Base-by-base conservation (phyloP, 2,797 vertebrate genomes). In the Salarias fasciatus region DNA sequence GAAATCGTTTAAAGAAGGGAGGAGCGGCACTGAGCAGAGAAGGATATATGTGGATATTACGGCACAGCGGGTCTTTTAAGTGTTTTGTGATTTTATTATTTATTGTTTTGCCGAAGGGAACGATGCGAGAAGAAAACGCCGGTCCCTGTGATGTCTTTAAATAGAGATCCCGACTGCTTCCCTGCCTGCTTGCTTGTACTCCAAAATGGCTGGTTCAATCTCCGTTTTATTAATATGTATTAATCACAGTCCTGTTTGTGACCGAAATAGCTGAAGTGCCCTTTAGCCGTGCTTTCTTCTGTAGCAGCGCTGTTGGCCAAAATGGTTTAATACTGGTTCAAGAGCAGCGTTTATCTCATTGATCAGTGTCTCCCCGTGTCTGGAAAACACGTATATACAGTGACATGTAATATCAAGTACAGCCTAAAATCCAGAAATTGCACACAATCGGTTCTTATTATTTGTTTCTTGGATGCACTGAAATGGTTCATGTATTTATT, bases 1-100 rank as follows among this genome's bases (percentile, higher is more conserved):
- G 76, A 90, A 79, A 88, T 84, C 71, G 84, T 88, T 88, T 72
- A 72, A 70, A 76, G 60, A 64, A 61, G 75, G 49, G 62, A 80
- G 73, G 70, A 77, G 62, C 54, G 69, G 72, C 61, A 73, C 68
- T 70, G 58, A 24, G 44, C 52, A 76, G 64, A 57, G 75, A 69
- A 63, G 72, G 53, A 87, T 80, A 77, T 78, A 69, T 82, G 75
- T 79, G 70, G 79, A 77, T 82, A 82, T 72, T 71, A 60, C 64
- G 61, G 74, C 68, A 47, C 47, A 42, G 62, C 48, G 36, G 73
- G 38, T 69, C 76, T 92, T 90, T 87, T 86, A 86, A 86, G 83
- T 76, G 69, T 78, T 82, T 82, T 84, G 76, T 86, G 86, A 87
- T 89, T 89, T 85, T 61, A 78, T 85, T 89, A 80, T 86, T 89